Percentiles rank a stretch among this genome's conserved stretches.
Conservation (phyloP, 2,113 vertebrate species). For the Stigmatopora nigra region DNA sequence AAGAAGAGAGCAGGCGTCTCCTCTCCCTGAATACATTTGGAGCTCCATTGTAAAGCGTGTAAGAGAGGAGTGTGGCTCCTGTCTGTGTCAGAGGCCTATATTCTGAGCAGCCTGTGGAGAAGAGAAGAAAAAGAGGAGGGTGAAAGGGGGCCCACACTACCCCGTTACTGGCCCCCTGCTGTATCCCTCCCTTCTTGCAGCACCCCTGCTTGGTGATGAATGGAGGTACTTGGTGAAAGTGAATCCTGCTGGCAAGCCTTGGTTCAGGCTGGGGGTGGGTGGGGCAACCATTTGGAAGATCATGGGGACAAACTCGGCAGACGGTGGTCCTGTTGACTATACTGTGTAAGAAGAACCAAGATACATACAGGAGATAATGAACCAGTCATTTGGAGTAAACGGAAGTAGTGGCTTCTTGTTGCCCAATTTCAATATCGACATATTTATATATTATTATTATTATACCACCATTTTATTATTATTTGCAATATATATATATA, state of each 20-base stretch:
- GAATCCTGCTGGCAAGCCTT: slow-evolving; percentile 70
- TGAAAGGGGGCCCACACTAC: slow-evolving; percentile 50
- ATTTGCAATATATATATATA: no score
- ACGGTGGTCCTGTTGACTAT: slow-evolving; percentile 59
- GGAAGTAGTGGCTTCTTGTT: no score
- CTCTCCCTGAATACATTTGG: slow-evolving; percentile 66
- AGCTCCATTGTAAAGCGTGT: slow-evolving; percentile 61
- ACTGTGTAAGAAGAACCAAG: slow-evolving; percentile 27
- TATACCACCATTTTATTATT: no score
- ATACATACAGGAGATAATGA: not conserved
- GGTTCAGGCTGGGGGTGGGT: slow-evolving; percentile 38
- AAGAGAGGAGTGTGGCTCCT: slow-evolving; percentile 68
- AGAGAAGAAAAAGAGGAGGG: slow-evolving; percentile 47
- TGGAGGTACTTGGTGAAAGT: slow-evolving; percentile 72
- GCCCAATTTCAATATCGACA: no score
- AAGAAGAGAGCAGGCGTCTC: slow-evolving; percentile 51
- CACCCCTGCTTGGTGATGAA: slow-evolving; percentile 74
- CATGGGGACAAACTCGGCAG: slow-evolving; percentile 58
- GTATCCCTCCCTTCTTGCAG: slow-evolving; percentile 29
- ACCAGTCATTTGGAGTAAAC: no score
- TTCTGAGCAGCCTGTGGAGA: slow-evolving; percentile 64
- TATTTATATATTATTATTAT: no score
- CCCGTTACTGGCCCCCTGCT: slow-evolving; percentile 59
- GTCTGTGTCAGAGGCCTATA: slow-evolving; percentile 60
- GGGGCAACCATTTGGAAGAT: slow-evolving; percentile 60